phyloP scores from a whole-genome alignment of 2,797 vertebrate genomes.

The Nannoperca obscura region DNA sequence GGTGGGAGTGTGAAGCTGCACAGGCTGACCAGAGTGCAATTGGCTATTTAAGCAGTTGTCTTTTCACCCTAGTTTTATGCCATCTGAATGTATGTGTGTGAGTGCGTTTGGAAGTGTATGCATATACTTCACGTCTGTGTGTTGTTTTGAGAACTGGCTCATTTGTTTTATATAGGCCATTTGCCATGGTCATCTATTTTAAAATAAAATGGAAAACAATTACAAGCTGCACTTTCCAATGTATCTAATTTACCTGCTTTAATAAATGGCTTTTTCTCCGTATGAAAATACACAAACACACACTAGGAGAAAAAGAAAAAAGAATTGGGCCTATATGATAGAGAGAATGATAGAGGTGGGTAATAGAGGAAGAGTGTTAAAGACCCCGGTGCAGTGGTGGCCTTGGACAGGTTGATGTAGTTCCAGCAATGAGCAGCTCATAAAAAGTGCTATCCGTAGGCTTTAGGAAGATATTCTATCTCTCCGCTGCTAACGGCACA shows the following conservation, averaged over 20 bases:
- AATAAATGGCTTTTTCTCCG: constrained; percentile 63
- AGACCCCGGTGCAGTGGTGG: constrained; percentile 74
- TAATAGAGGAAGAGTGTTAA: constrained; percentile 78
- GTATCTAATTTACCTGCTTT: constrained; percentile 67
- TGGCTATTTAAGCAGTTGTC: constrained; percentile 51
- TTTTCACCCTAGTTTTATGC: constrained; percentile 40
- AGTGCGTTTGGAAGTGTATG: not conserved
- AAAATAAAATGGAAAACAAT: constrained; percentile 72
- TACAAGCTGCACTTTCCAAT: constrained; percentile 65
- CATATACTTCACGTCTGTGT: constrained; percentile 10
- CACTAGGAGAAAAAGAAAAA: constrained; percentile 9
- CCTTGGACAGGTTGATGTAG: constrained; percentile 88
- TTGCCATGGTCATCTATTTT: constrained; percentile 67
- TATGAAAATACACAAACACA: constrained; percentile 56
- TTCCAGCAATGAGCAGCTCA: constrained; percentile 88
- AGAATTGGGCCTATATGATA: constrained; percentile 54
- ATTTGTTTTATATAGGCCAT: constrained; percentile 67
- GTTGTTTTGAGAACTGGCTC: constrained; percentile 45
- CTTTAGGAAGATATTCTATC: constrained; percentile 88
- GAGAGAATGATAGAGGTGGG: constrained; percentile 70
- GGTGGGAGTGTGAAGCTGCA: constrained; percentile 34
- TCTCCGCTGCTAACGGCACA: constrained; percentile 81
- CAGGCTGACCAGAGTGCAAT: constrained; percentile 42
- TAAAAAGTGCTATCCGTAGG: constrained; percentile 88
- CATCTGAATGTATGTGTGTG: constrained; percentile 33